Evolutionary conservation across 2,888 invertebrate species (phyloP), one percentile per base, ranked within the genome.

Genomic region (Clistopyga incitator): DNA sequence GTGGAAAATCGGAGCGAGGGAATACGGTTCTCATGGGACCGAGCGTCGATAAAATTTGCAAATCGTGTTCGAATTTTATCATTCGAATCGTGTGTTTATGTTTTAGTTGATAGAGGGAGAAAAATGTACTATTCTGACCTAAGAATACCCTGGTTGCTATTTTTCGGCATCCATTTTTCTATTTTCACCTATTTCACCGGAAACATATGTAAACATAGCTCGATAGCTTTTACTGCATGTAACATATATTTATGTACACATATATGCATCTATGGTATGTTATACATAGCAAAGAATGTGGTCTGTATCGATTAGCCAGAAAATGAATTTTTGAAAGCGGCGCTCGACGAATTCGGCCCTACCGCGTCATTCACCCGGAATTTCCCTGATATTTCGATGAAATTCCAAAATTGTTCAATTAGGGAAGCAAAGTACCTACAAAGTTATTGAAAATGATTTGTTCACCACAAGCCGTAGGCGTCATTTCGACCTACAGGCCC

Each of bases 371-470:
- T 11, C 6, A 25, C 10, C 11, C 11, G n/a, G 11, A 50, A 68
- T 74, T 74, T 34, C 3, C 13, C n/a, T n/a, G 1, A 34, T 15
- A 34, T 70, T 54, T 64, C 20, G 8, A 13, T 11, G 34, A 64
- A 29, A 75, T 64, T 75, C n/a, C 25, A 20, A n/a, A n/a, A n/a
- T 29, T 3, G 11, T 52, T 54, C 42, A 45, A 76, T 65, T 64
- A 54, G 45, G 20, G 18, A 10, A 38, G 11, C 25, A 10, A 20
- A 64, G 38, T 61, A 50, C 45, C 23, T 23, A 25, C 18, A n/a
- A 74, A 50, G 56, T 18, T 42, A 25, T 64, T 38, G 59, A n/a
- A 47, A 59, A 38, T 59, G 45, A 18, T 1, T 77, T 68, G 20
- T 23, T 68, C 18, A 18, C 10, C 11, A 20, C 25, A 56, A 15